Evolutionary conservation across 2,888 invertebrate genomes (phyloP).

Genomic region (Falcaria lacertinaria): DNA sequence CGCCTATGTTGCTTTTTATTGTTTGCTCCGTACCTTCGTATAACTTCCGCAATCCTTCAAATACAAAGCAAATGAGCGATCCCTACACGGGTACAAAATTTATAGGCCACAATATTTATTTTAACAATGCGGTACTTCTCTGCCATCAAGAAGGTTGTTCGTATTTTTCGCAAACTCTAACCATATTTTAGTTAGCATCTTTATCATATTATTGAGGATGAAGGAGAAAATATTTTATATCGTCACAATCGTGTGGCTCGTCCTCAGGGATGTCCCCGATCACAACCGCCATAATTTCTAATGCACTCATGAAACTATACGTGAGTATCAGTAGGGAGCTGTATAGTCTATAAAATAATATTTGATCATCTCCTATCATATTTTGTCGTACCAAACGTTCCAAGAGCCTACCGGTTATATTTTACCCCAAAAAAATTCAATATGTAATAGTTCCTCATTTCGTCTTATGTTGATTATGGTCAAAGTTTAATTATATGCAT

Average conservation of each 20-base stretch:
- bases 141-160: slow-evolving; percentile 44
- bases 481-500: neutral
- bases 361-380: slow-evolving; percentile 44
- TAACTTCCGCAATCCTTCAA: slow-evolving; percentile 58
- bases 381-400: slow-evolving; percentile 60
- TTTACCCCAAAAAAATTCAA: slow-evolving; percentile 42
- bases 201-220: slow-evolving; percentile 46
- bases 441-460: slow-evolving; percentile 56
- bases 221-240: slow-evolving; percentile 58
- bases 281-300: slow-evolving; percentile 58
- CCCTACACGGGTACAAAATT: slow-evolving; percentile 46
- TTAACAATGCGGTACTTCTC: slow-evolving; percentile 54
- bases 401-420: slow-evolving; percentile 57
- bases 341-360: slow-evolving; percentile 41
- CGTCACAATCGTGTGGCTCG: slow-evolving; percentile 58
- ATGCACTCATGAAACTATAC: slow-evolving; percentile 51
- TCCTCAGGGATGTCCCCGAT: slow-evolving; percentile 58
- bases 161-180: slow-evolving; percentile 44
- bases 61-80: slow-evolving; percentile 44
- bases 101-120: slow-evolving; percentile 52
- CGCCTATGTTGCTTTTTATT: too few species aligned
- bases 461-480: neutral
- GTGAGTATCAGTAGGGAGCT: slow-evolving; percentile 35
- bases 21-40: slow-evolving; percentile 40
- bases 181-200: slow-evolving; percentile 47